These are phyloP conservation scores for Agrilus cyanescens DNA, from an alignment of 2,888 invertebrate species.

Conservation along the genomic window DNA sequence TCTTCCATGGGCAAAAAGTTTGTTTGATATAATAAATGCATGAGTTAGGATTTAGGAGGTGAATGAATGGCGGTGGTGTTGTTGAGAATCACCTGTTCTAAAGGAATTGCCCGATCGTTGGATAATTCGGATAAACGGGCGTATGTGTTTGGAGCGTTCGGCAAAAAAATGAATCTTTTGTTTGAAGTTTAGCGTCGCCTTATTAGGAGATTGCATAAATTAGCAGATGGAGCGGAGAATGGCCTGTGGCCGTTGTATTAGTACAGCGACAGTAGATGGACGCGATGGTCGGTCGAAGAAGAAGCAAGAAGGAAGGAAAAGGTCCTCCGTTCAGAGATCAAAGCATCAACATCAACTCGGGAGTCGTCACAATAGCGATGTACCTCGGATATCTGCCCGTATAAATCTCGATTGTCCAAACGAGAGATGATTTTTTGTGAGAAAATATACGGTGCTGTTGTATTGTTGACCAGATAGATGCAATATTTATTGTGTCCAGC, in stretches of 20 bases:
- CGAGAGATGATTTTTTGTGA: slow-evolving; percentile 32
- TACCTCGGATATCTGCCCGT: slow-evolving; percentile 28
- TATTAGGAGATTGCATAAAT: slow-evolving; percentile 32
- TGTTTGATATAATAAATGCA: slow-evolving; percentile 5
- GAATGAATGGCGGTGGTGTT: too few relatives aligned
- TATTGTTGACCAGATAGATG: slow-evolving; percentile 34
- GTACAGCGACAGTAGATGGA: too few relatives aligned
- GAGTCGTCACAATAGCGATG: slow-evolving; percentile 28
- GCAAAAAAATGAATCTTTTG: slow-evolving; percentile 23
- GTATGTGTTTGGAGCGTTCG: slow-evolving; percentile 6
- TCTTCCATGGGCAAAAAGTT: too few relatives aligned
- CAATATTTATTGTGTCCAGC: slow-evolving; percentile 36
- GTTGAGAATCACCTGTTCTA: too few relatives aligned
- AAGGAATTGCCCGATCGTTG: too few relatives aligned
- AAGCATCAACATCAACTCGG: slow-evolving; percentile 6
- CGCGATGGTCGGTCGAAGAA: too few relatives aligned
- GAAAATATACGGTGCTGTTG: slow-evolving; percentile 31
- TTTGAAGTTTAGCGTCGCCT: slow-evolving; percentile 25
- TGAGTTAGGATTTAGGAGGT: too few relatives aligned
- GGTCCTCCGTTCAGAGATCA: slow-evolving; percentile 8
- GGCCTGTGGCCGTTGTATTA: too few relatives aligned
- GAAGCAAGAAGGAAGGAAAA: slow-evolving; percentile 12
- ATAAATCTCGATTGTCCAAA: slow-evolving; percentile 31
- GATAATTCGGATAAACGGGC: slow-evolving; percentile 3
- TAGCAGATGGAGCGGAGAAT: slow-evolving; percentile 21